A percentile compares a stretch with the other conserved stretches of the same genome.
phyloP scores from a whole-genome alignment of 2,113 vertebrate genomes.

The Nycticryphes semicollaris region DNA sequence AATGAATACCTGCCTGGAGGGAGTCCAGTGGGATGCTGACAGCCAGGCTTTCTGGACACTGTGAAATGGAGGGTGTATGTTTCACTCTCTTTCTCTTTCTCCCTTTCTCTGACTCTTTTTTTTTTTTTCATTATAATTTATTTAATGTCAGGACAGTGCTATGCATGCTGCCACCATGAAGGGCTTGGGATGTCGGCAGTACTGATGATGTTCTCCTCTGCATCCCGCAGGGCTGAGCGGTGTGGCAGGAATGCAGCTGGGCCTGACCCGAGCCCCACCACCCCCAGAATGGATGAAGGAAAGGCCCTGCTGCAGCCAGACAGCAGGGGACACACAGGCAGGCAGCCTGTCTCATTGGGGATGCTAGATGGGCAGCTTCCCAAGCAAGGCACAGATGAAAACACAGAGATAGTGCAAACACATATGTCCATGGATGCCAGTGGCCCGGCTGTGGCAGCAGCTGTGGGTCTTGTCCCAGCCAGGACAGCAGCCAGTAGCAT shows the following conservation, averaged over 20 bases:
- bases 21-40: background rate
- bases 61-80: background rate
- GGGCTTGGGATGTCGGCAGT: rapidly evolving
- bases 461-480: background rate
- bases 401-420: background rate
- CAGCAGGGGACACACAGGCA: rapidly evolving
- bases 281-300: background rate
- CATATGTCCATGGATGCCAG: background rate
- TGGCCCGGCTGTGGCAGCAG: background rate
- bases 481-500: rapidly evolving
- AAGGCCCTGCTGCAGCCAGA: background rate
- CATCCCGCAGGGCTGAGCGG: rapidly evolving
- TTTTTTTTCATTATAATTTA: background rate
- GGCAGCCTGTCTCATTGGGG: rapidly evolving
- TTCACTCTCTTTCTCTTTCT: background rate
- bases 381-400: background rate
- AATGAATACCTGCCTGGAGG: slow-evolving; percentile 56
- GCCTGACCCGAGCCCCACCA: rapidly evolving
- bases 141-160: background rate
- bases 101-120: rapidly evolving
- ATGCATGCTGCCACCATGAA: background rate
- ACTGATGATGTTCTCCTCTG: rapidly evolving
- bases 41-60: slow-evolving; percentile 32
- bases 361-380: rapidly evolving
- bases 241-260: rapidly evolving